Evolutionary conservation across 1,140 invertebrate species (phyloP).

Genomic region (Galendromus occidentalis): DNA sequence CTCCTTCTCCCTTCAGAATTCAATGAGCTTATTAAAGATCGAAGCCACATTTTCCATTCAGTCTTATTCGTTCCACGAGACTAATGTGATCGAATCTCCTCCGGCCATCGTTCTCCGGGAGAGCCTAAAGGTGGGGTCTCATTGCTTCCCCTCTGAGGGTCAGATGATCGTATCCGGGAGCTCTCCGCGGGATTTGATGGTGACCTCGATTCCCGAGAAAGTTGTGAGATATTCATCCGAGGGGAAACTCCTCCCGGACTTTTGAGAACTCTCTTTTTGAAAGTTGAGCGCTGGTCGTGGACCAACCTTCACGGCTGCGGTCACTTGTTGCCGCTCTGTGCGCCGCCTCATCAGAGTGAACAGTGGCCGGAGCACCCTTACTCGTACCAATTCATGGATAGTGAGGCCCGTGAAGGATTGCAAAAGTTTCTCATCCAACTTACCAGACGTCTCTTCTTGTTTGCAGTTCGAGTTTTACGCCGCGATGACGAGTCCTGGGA

Average conservation of each 20-base stretch:
- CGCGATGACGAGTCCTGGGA: not conserved
- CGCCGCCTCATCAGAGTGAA: not conserved
- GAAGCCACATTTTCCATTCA: not conserved
- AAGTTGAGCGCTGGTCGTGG: not conserved
- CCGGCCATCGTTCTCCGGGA: not conserved
- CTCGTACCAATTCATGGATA: not conserved
- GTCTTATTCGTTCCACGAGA: not conserved
- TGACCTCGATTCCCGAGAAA: no score
- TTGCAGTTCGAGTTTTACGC: not conserved
- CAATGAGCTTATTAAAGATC: not conserved
- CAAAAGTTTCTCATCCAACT: not conserved
- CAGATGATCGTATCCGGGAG: not conserved
- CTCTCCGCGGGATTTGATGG: not conserved
- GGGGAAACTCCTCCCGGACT: not conserved
- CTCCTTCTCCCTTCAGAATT: not conserved
- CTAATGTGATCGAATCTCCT: not conserved
- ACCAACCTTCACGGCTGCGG: not conserved
- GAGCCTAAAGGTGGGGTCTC: not conserved
- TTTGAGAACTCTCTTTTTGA: not conserved
- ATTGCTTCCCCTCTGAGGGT: not conserved
- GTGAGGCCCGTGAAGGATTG: not conserved
- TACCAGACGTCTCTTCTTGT: slow-evolving; percentile 8
- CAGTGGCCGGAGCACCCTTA: not conserved
- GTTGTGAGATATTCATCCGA: not conserved
- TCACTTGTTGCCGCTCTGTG: not conserved